Conservation (phyloP, 2,888 invertebrate species). For the Tupiocoris notatus region DNA sequence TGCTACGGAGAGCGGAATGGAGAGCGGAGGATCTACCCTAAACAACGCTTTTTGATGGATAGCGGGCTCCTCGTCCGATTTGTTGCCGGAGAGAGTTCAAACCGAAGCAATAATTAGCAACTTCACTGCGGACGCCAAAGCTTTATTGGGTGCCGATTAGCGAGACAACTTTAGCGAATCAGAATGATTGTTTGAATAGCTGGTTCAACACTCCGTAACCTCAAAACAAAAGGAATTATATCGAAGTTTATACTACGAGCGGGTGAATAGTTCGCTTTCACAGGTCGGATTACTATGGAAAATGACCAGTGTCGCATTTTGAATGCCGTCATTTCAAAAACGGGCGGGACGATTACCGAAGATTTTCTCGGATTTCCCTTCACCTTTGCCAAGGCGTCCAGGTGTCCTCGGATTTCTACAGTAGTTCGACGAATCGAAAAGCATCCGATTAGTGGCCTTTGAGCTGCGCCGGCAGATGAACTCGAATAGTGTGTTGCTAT, state of each 20-base stretch:
- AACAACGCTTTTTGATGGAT: conserved; percentile 14
- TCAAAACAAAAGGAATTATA: no score
- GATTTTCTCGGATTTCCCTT: conserved; percentile 14
- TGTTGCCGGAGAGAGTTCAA: neutral
- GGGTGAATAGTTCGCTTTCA: no score
- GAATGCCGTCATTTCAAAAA: neutral
- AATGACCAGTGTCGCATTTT: neutral
- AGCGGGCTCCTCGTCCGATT: neutral
- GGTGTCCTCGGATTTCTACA: neutral
- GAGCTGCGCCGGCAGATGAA: neutral
- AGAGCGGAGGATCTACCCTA: neutral
- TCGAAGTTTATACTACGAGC: no score
- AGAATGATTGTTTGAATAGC: no score
- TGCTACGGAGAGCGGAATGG: neutral
- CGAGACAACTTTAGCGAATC: no score
- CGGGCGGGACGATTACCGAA: neutral
- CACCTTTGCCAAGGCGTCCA: conserved; percentile 6
- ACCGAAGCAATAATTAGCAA: conserved; percentile 12
- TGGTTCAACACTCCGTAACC: no score
- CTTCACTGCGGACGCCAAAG: neutral
- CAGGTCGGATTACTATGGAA: neutral
- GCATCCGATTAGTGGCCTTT: neutral
- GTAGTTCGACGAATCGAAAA: conserved; percentile 5
- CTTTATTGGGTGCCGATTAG: neutral
- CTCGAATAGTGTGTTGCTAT: neutral